Conservation (phyloP, 35 echinoderm and acorn worm genomes). For the Eucidaris tribuloides region DNA sequence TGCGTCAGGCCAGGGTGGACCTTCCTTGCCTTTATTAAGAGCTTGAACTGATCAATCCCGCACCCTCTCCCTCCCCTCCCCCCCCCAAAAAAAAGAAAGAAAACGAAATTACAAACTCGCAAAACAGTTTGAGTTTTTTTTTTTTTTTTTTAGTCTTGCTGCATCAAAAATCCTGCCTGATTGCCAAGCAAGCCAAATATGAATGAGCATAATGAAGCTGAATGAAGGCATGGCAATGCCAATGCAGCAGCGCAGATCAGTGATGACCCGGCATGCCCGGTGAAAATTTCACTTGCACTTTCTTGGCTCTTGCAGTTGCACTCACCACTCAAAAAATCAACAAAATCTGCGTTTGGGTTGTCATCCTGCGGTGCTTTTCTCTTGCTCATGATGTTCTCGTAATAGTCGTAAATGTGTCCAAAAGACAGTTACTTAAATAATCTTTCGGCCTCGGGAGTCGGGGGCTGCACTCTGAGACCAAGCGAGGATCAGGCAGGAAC, state of each 20-base stretch:
- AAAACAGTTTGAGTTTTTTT: too few relatives aligned
- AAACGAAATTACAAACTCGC: too few relatives aligned
- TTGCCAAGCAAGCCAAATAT: neutral
- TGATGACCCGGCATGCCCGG: neutral
- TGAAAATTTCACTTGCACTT: neutral
- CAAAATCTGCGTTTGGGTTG: conserved; percentile 82
- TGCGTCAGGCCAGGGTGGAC: too few relatives aligned
- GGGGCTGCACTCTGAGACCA: too few relatives aligned
- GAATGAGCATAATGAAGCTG: neutral
- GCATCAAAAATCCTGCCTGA: neutral
- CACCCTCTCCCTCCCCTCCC: too few relatives aligned
- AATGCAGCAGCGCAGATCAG: neutral
- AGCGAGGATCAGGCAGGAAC: too few relatives aligned
- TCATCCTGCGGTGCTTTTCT: conserved; percentile 86
- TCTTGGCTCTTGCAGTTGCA: neutral
- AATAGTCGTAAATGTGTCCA: neutral
- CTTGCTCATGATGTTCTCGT: conserved; percentile 79
- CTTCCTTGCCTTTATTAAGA: too few relatives aligned
- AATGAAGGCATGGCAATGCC: neutral
- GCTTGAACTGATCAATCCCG: too few relatives aligned
- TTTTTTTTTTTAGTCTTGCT: neutral
- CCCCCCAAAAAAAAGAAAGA: too few relatives aligned
- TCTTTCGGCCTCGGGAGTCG: too few relatives aligned
- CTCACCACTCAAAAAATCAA: conserved; percentile 82
- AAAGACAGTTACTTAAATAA: too few relatives aligned